These are phyloP conservation scores for Regulus satrapa DNA, from an alignment of 2,113 vertebrate species.

Conservation along the genomic window DNA sequence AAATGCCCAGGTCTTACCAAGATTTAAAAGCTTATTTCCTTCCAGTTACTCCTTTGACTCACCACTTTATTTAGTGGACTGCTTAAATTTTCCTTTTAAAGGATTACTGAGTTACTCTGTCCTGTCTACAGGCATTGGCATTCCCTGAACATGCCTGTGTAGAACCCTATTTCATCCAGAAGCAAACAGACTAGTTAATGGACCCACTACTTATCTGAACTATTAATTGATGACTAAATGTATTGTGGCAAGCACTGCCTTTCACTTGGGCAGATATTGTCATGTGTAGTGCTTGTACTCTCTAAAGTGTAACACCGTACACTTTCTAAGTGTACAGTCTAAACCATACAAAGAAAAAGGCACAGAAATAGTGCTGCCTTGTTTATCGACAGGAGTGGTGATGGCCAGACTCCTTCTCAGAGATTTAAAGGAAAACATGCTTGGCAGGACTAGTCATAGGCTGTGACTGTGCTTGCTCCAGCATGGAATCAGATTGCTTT, in stretches of 20 bases:
- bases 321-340: accelerated
- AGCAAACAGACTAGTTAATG: not conserved
- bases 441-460: not conserved
- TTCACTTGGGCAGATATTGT: not conserved
- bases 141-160: not conserved
- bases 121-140: not conserved
- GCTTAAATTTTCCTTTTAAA: not conserved
- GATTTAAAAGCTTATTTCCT: not conserved
- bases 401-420: not conserved
- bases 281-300: not conserved
- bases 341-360: not conserved
- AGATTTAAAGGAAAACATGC: not conserved
- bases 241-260: not conserved
- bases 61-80: not conserved
- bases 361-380: not conserved
- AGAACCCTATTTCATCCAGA: not conserved
- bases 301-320: too few relatives aligned
- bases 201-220: not conserved
- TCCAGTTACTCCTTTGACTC: not conserved
- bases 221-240: not conserved
- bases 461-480: not conserved
- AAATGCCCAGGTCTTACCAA: not conserved
- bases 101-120: not conserved
- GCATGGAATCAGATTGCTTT: not conserved
- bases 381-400: not conserved